Evolutionary conservation across 1,140 invertebrate species (phyloP), one percentile per base, ranked within the genome.

Genomic region (Megalopta genalis): DNA sequence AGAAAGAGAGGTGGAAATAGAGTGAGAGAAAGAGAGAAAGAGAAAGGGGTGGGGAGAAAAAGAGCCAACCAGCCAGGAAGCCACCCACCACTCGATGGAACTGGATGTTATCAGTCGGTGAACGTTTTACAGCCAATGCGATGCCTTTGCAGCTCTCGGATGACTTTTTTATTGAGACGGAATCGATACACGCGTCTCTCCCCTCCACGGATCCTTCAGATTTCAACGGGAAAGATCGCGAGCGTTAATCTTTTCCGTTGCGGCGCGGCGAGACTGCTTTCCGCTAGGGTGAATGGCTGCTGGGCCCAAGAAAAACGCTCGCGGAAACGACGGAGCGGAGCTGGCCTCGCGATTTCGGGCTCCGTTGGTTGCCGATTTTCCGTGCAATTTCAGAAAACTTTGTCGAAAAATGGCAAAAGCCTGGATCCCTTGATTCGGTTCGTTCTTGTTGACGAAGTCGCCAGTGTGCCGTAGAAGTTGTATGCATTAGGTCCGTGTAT

Each of bases 121-220:
- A 87, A 87, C 86, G 83, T 85, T 87, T 87, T 87, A 87, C 86
- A 85, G 83, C 86, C 86, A 85, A 87, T 85, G 79, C 83, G 80
- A 77, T 69, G 77, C 83, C 83, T 87, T 87, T 85, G 74, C 80
- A 87, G 80, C 86, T 82, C 84, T 83, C 73, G 73, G 76, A 86
- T 83, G 85, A 86, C 84, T 86, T 86, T 86, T 86, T 86, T 85
- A 86, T 86, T 85, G 77, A 82, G 65, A 60, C 81, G 64, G 82
- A 83, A 86, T 86, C 85, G 85, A 86, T 86, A 86, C 86, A 82
- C 73, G 52, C 69, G 73, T 67, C 57, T 52, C 83, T 77, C 49
- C 75, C 65, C 60, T 52, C 65, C 68, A 60, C 54, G n/a, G 39
- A 57, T 52, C 23, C 23, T 57, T 72, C 81, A 52, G 63, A 71